Evolutionary conservation across 2,797 vertebrate genomes (phyloP).

Genomic region (Clarias fuscus): DNA sequence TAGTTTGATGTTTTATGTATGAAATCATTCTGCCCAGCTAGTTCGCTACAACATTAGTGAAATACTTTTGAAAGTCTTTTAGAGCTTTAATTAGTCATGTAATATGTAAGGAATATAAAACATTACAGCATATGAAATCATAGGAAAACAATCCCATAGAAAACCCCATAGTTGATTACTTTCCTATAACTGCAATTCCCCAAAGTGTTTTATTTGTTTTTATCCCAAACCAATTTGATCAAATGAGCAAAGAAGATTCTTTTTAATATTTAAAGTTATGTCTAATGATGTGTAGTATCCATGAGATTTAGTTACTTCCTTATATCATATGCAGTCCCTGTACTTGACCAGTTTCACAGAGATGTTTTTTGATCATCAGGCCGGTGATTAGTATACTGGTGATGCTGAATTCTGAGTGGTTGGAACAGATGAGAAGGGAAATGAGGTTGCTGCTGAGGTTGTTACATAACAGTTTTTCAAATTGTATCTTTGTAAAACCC

Average conservation of each 20-base stretch:
- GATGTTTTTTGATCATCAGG: no score
- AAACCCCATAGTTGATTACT: not conserved
- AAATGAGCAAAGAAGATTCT: not conserved
- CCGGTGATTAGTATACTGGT: no score
- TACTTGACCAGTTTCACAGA: no score
- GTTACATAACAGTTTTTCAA: no score
- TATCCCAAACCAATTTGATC: not conserved
- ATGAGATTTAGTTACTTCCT: not conserved
- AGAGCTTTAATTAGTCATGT: not conserved
- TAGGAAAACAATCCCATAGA: not conserved
- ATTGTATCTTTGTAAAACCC: no score
- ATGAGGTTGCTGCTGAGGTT: no score
- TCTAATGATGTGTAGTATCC: not conserved
- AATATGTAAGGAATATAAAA: not conserved
- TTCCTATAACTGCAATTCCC: not conserved
- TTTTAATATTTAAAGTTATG: not conserved
- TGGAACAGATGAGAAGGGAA: no score
- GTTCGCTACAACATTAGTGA: not conserved
- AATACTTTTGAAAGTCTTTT: not conserved
- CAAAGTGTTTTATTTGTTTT: not conserved
- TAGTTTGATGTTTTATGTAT: no score
- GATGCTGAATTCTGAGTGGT: no score
- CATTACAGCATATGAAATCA: not conserved
- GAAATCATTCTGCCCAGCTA: no score
- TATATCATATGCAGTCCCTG: no score